Conservation (phyloP, 2,113 vertebrate genomes). For the Tautogolabrus adspersus region DNA sequence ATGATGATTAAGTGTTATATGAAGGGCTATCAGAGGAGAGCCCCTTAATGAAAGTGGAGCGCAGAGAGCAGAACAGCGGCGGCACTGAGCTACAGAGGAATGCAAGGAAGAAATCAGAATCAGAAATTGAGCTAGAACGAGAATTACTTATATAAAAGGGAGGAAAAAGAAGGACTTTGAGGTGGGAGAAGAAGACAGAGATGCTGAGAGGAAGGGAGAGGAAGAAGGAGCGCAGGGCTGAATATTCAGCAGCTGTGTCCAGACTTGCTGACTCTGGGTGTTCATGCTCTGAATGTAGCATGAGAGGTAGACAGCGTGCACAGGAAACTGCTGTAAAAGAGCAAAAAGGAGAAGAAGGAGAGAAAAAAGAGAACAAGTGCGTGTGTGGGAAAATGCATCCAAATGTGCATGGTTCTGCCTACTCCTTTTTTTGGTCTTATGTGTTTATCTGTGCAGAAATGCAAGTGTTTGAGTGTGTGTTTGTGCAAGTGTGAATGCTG, state of each 20-base stretch:
- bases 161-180: slow-evolving; percentile 38
- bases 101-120: background rate
- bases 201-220: slow-evolving; percentile 19
- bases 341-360: slow-evolving; percentile 15
- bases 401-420: slow-evolving; percentile 14
- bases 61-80: slow-evolving; percentile 55
- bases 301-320: slow-evolving; percentile 56
- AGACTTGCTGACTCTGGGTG: slow-evolving; percentile 80
- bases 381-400: slow-evolving; percentile 12
- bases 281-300: slow-evolving; percentile 79
- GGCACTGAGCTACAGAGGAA: slow-evolving; percentile 16
- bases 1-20: slow-evolving; percentile 84
- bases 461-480: slow-evolving; percentile 4
- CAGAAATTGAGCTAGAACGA: slow-evolving; percentile 9
- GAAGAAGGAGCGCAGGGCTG: slow-evolving; percentile 45
- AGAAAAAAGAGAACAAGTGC: slow-evolving; percentile 27
- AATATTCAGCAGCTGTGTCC: slow-evolving; percentile 81
- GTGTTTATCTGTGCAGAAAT: slow-evolving; percentile 33
- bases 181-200: slow-evolving; percentile 44
- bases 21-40: slow-evolving; percentile 81
- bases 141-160: slow-evolving; percentile 9
- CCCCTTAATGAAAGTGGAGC: slow-evolving; percentile 80
- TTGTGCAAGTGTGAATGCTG: slow-evolving; percentile 19
- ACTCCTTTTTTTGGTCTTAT: background rate
- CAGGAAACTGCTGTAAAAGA: slow-evolving; percentile 50